Base-by-base conservation (phyloP, 2,113 vertebrate genomes). In the Gymnogyps californianus region DNA sequence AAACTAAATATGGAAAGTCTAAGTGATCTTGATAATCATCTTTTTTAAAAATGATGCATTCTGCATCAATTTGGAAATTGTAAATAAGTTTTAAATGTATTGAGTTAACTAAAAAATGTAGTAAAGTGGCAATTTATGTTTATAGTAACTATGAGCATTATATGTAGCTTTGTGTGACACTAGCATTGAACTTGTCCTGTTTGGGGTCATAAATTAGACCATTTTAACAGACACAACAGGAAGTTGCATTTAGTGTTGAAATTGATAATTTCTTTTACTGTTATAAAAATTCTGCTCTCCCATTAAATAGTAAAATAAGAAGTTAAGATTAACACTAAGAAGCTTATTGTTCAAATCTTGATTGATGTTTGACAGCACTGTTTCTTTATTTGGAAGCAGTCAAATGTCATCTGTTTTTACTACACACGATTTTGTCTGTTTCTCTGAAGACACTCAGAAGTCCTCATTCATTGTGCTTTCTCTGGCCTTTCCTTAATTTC, bases 1-100 rank as follows among this genome's bases (percentile, higher is more conserved):
- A 83, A 89, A 79, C 3, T 58, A 59, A 67, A 46, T 72, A 40
- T 18, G 34, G 8, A 86, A 83, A 92, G 12, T 16, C 8, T 83
- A 2, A 3, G 5, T 85, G 29, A 67, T 40, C 11, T 78, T 66
- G 34, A 15, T 81, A 34, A 61, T 81, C 0, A 38, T 38, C 0
- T 2, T 66, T 78, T 54, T 3, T 4, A 51, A 58, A 83, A 64
- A 36, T 11, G 3, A 42, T 59, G 4, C 13, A 10, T 65, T 80
- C 28, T 58, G 10, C 5, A n/a, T 70, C 8, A 66, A 19, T 61
- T 89, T 77, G 21, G 10, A 86, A 89, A 66, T 16, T 82, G 14
- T 52, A 34, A 81, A 36, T 40, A 55, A 80, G 6, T 57, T 86
- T 86, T 67, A 21, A 44, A 32, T 29, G 2, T 44, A 46, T 49